A percentile compares a stretch with the other conserved stretches of the same genome.
Conservation (phyloP, 2,888 invertebrate genomes). For the Oxystoma pomonae region DNA sequence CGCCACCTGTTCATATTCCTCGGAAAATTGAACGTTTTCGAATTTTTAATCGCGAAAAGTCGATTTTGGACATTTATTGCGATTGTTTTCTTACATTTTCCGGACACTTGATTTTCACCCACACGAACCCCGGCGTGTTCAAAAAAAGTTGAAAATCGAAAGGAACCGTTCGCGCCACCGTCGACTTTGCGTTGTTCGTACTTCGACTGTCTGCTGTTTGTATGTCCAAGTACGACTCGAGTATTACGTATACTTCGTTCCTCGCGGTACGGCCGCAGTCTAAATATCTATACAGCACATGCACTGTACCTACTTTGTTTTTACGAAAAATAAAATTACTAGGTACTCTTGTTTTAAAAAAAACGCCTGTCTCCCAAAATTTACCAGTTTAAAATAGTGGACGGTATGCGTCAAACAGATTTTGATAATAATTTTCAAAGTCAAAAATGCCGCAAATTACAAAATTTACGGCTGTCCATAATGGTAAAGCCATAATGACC, state of each 20-base stretch:
- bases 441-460: too few species aligned
- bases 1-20: background rate
- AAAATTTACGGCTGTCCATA: too few species aligned
- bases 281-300: too few species aligned
- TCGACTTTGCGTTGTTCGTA: conserved; percentile 18
- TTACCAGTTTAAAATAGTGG: too few species aligned
- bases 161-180: conserved; percentile 21
- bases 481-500: too few species aligned
- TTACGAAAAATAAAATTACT: too few species aligned
- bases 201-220: conserved; percentile 18
- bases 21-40: background rate
- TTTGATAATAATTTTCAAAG: too few species aligned
- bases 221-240: background rate
- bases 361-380: too few species aligned
- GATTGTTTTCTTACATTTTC: background rate
- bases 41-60: background rate
- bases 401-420: too few species aligned
- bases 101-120: background rate
- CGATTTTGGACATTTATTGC: background rate
- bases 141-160: conserved; percentile 16
- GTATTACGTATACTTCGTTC: background rate
- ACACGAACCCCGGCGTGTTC: background rate
- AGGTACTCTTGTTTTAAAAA: too few species aligned
- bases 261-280: too few species aligned
- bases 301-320: too few species aligned